These are phyloP conservation scores for Piscicola geometra DNA, from an alignment of 2,888 invertebrate genomes.

Conservation along the genomic window DNA sequence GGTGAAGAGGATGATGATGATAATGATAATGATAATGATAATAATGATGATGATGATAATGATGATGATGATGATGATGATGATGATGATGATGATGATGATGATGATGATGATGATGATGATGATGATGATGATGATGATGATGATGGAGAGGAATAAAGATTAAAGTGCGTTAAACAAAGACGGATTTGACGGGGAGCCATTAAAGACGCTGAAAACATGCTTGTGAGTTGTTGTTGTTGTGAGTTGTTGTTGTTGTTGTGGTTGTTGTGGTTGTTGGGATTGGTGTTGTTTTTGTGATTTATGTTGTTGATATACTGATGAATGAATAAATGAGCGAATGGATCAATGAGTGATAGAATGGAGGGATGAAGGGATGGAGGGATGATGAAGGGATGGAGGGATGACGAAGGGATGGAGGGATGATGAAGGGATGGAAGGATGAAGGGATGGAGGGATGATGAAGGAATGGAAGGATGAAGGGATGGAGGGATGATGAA, in stretches of 20 bases:
- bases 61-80: slow-evolving; percentile 30
- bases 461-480: too few species aligned
- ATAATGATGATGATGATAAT: slow-evolving; percentile 9
- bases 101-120: slow-evolving; percentile 26
- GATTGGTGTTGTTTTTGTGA: background rate
- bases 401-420: too few species aligned
- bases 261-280: background rate
- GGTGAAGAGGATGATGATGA: background rate
- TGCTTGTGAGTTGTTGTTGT: slow-evolving; percentile 26
- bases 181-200: slow-evolving; percentile 15
- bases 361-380: too few species aligned
- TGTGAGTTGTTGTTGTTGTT: slow-evolving; percentile 3
- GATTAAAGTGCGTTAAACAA: too few species aligned
- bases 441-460: too few species aligned
- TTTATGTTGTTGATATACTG: background rate
- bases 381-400: too few species aligned
- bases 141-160: background rate
- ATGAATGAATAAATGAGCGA: too few species aligned
- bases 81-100: slow-evolving; percentile 8
- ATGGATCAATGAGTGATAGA: too few species aligned
- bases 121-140: slow-evolving; percentile 24
- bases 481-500: background rate
- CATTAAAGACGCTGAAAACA: too few species aligned
- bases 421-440: too few species aligned
- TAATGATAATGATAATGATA: background rate